These are phyloP conservation scores for Eucidaris tribuloides DNA, from an alignment of 35 echinoderm and acorn worm genomes.

Conservation along the genomic window DNA sequence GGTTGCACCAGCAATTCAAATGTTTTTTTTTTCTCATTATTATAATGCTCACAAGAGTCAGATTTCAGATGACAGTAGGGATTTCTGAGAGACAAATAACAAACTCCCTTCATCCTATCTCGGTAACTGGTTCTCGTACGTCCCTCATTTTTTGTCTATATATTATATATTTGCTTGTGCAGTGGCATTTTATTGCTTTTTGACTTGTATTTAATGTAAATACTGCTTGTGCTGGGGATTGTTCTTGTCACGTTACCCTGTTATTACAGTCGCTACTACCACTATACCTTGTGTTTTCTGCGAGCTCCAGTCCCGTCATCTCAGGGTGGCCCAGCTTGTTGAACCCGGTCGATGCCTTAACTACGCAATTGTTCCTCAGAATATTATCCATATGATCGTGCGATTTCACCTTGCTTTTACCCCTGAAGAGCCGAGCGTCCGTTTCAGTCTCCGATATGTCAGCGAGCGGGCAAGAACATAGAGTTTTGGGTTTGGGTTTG, in stretches of 20 bases:
- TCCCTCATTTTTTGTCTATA: not conserved
- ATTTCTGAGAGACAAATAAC: not conserved
- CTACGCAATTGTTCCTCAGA: constrained; percentile 23
- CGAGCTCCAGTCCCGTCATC: not conserved
- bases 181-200: constrained; percentile 36
- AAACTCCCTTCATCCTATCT: not conserved
- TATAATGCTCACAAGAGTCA: constrained; percentile 13
- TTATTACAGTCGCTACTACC: constrained; percentile 5
- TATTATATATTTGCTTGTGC: constrained; percentile 27
- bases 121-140: not conserved
- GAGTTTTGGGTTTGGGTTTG: constrained; percentile 28
- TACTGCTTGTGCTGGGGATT: constrained; percentile 17
- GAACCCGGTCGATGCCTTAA: not conserved
- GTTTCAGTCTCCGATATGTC: constrained; percentile 33
- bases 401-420: constrained; percentile 4
- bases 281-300: constrained; percentile 34
- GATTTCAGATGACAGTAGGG: not conserved
- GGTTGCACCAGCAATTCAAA: not conserved
- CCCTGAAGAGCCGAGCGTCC: constrained; percentile 7
- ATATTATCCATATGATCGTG: constrained; percentile 33
- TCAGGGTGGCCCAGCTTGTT: constrained; percentile 16
- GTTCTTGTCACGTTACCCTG: constrained; percentile 37
- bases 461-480: constrained; percentile 30
- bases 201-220: constrained; percentile 41
- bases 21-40: not conserved